A percentile compares a stretch with the other conserved stretches of the same genome.
These are phyloP conservation scores for Coecobrya sp. DNA, from an alignment of 2,888 invertebrate species.

Conservation along the genomic window DNA sequence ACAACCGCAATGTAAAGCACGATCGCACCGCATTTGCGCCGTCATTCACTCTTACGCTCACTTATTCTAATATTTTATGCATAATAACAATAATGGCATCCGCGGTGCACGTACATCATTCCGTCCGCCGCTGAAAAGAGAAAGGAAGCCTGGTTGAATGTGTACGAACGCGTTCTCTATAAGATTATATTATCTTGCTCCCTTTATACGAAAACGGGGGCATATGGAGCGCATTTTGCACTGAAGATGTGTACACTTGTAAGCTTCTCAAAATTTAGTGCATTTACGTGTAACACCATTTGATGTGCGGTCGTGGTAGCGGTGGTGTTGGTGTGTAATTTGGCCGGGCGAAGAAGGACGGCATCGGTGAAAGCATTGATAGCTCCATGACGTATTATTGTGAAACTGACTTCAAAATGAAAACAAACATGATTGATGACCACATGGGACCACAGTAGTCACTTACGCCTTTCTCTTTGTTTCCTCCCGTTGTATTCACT, in stretches of 20 bases:
- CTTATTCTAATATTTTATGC: slow-evolving; percentile 19
- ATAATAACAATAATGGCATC: slow-evolving; percentile 3
- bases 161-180: too few species aligned
- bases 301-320: slow-evolving; percentile 51
- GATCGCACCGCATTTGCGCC: not conserved
- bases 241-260: slow-evolving; percentile 32
- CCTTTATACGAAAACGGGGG: not conserved
- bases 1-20: not conserved
- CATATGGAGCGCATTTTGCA: not conserved
- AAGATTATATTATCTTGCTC: not conserved
- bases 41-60: not conserved
- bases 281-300: slow-evolving; percentile 65
- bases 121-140: not conserved
- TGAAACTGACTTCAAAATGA: slow-evolving; percentile 79
- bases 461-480: slow-evolving; percentile 67
- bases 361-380: slow-evolving; percentile 71
- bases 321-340: slow-evolving; percentile 38
- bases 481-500: slow-evolving; percentile 55
- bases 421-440: slow-evolving; percentile 81
- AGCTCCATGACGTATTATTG: slow-evolving; percentile 72
- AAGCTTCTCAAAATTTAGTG: slow-evolving; percentile 51
- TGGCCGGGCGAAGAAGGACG: not conserved
- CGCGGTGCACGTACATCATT: not conserved
- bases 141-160: not conserved
- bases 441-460: slow-evolving; percentile 78